Base-by-base conservation (phyloP, 2,888 invertebrate genomes). In the Chelonus formosanus region DNA sequence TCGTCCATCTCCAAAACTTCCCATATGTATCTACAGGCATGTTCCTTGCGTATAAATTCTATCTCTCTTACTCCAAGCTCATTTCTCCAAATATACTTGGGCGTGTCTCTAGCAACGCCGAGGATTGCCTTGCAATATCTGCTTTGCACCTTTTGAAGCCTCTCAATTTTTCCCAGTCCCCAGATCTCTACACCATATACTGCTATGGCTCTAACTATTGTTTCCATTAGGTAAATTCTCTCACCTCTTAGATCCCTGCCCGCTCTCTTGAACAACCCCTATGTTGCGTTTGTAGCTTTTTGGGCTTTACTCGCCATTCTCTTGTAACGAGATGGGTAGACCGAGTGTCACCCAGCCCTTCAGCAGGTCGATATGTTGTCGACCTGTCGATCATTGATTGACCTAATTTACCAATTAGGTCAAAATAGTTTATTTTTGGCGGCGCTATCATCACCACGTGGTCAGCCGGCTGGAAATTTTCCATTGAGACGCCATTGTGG, bases 171-270 rank as follows among this genome's bases (percentile, higher is more conserved):
- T n/a, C 20, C 45, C 62, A 10, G 47, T 3, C 54, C 55, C 55
- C 55, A 60, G 35, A 60, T n/a, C 36, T 60, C 52, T 6, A 60
- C 52, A 31, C 52, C 60, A 6, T 60, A 52, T 40, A 5, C 32
- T n/a, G n/a, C n/a, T n/a, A n/a, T n/a, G n/a, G n/a, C n/a, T n/a
- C n/a, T n/a, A n/a, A n/a, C n/a, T n/a, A n/a, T n/a, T n/a, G n/a
- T n/a, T n/a, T n/a, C n/a, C n/a, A n/a, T n/a, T n/a, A 58, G 0
- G 5, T 47, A 47, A 3, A 50, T 3, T 20, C 10, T 48, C 5
- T 47, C 47, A n/a, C 2, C 5, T n/a, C 45, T 3, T 2, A n/a
- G n/a, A 20, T 47, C 50, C 5, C 45, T 36, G 6, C 48, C 34
- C 8, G 35, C 6, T 20, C 40, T 35, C 40, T 36, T 59, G 34